Evolutionary conservation across 2,888 invertebrate genomes (phyloP).

Genomic region (Aspidiotus rigidus): DNA sequence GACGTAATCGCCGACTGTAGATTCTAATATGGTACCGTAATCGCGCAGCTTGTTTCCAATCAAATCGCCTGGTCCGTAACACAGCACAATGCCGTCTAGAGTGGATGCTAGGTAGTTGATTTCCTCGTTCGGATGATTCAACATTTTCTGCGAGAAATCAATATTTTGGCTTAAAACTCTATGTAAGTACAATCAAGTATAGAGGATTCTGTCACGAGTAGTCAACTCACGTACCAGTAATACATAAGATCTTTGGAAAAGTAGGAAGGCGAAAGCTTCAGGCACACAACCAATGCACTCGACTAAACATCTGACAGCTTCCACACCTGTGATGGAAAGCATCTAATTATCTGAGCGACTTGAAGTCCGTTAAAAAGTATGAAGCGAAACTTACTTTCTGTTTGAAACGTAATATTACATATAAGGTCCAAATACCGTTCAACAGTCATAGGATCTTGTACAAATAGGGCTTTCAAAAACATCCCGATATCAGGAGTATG

Average conservation of each 20-base stretch:
- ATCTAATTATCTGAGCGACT: too few species aligned
- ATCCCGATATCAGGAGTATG: constrained; percentile 20
- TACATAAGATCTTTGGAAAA: not conserved
- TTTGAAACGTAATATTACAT: not conserved
- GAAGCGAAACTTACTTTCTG: constrained; percentile 12
- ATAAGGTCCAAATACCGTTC: constrained; percentile 18
- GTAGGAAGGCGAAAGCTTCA: constrained; percentile 1
- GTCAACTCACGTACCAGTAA: not conserved
- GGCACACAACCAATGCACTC: constrained; percentile 17
- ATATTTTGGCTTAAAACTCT: not conserved
- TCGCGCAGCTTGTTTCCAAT: not conserved
- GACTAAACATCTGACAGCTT: constrained; percentile 11
- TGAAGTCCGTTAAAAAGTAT: too few species aligned
- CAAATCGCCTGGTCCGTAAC: not conserved
- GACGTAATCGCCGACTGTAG: not conserved
- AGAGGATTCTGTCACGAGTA: too few species aligned
- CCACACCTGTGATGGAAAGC: constrained; percentile 12
- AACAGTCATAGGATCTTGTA: not conserved
- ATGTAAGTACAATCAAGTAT: too few species aligned
- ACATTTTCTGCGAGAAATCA: not conserved
- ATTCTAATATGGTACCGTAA: not conserved
- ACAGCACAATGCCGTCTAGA: not conserved
- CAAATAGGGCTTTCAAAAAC: constrained; percentile 5
- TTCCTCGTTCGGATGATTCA: not conserved
- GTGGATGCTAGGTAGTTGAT: not conserved